Conservation (phyloP, 2,888 invertebrate genomes). For the Chymomyza procnemis region DNA sequence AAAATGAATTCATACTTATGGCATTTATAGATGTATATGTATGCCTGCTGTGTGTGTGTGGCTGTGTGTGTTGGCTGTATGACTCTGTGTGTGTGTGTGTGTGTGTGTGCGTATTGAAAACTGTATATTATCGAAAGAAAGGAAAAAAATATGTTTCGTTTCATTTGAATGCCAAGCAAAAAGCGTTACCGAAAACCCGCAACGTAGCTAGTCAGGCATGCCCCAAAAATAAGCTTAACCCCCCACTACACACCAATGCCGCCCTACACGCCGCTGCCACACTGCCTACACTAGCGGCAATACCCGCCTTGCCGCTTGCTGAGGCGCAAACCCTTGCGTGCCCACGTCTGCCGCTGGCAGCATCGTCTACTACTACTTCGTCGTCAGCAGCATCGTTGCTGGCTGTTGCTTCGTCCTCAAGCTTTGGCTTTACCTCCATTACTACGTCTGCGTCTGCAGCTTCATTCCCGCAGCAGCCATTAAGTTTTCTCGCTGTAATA, state of each 20-base stretch:
- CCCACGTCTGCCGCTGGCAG: background rate
- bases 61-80: background rate
- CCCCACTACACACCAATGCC: background rate
- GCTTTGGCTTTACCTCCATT: background rate
- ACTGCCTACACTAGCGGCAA: background rate
- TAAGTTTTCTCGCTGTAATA: constrained; percentile 77
- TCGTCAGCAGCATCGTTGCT: background rate
- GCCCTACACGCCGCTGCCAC: background rate
- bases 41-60: too few species aligned
- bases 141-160: constrained; percentile 45
- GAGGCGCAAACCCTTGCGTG: constrained; percentile 13
- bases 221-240: constrained; percentile 7
- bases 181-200: background rate
- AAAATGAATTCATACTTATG: background rate
- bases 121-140: constrained; percentile 24
- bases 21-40: background rate
- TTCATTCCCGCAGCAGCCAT: constrained; percentile 71
- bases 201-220: constrained; percentile 1
- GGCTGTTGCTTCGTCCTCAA: background rate
- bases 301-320: background rate
- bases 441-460: constrained; percentile 7
- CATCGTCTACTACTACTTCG: background rate
- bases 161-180: constrained; percentile 34
- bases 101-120: constrained; percentile 9
- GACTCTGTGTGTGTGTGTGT: background rate